Base-by-base conservation (phyloP, 1,140 invertebrate species). In the Drosophila lowei region DNA sequence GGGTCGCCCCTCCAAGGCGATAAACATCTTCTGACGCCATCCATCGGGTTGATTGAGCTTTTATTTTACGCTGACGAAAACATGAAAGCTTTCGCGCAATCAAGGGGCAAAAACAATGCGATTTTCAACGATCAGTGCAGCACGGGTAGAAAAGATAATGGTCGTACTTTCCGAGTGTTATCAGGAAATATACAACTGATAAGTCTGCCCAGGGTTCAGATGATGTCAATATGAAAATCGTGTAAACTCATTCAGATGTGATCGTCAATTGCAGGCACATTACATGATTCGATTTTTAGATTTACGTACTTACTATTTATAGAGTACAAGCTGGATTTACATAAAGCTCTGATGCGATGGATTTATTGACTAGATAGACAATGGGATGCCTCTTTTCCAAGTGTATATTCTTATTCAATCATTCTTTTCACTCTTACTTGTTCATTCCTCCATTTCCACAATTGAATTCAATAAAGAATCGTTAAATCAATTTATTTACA, bases 1-100 rank as follows among this genome's bases (percentile, higher is more conserved):
- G 56, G 38, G 63, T 56, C 49, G 65, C 65, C 63, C 50, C 65
- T 53, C 28, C 47, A 65, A 62, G 46, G 79, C 78, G 70, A 83
- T 84, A 83, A 83, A 83, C 79, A 83, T 79, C 25, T 42, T 23
- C 47, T 28, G 67, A 53, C 64, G 79, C 60, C 64, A 16, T 28
- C 60, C 64, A 13, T 41, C 23, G 41, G 25, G 48, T 21, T 54
- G 47, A 54, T 38, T 55, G 59, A 78, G 79, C 74, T 81, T 78
- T 78, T 62, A 25, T 59, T 30, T 18, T 18, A 42, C 62, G 11
- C 55, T 75, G 44, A 49, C 43, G 63, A 48, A 63, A 68, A 64
- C 49, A 58, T 54, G n/a, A 58, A 66, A 58, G 63, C 58, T 60
- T 41, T 25, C 3, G 15, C 44, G 62, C 44, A 64, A 57, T 72